A percentile compares a stretch with the other conserved stretches of the same genome.
These are phyloP conservation scores for Misgurnus mizolepis DNA, from an alignment of 2,113 vertebrate species.

Conservation along the genomic window DNA sequence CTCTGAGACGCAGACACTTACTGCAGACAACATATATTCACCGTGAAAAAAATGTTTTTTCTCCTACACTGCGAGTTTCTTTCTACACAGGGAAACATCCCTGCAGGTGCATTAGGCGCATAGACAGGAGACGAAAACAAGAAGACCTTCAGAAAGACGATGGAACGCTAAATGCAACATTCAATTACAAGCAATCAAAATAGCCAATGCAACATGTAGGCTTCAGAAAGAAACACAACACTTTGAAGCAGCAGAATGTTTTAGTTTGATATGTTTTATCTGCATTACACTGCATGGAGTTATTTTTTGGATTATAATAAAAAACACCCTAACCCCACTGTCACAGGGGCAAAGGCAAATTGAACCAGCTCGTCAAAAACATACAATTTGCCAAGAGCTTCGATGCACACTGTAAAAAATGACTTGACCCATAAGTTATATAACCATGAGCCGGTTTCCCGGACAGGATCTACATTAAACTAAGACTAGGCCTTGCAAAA, in stretches of 20 bases:
- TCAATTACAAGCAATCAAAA: neutral
- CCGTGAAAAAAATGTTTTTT: neutral
- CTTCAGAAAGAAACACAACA: neutral
- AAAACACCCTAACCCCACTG: too few relatives aligned
- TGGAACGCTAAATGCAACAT: neutral
- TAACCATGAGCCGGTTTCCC: too few relatives aligned
- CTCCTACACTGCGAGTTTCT: neutral
- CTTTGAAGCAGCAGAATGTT: neutral
- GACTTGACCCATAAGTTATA: too few relatives aligned
- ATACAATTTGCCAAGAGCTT: too few relatives aligned
- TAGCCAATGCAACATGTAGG: neutral
- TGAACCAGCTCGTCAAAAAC: too few relatives aligned
- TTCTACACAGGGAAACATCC: neutral
- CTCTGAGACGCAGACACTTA: conserved; percentile 3
- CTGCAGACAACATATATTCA: neutral
- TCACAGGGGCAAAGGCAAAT: too few relatives aligned
- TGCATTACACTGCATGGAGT: neutral
- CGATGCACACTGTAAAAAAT: too few relatives aligned
- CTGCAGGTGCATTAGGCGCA: neutral
- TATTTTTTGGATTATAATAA: neutral
- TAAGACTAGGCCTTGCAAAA: too few relatives aligned
- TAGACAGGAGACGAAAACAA: neutral
- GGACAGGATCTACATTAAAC: too few relatives aligned
- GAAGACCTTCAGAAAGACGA: conserved; percentile 13
- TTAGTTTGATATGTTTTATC: too few relatives aligned